A percentile compares a stretch with the other conserved stretches of the same genome.
Conservation (phyloP, 2,113 vertebrate genomes). For the Regulus satrapa region DNA sequence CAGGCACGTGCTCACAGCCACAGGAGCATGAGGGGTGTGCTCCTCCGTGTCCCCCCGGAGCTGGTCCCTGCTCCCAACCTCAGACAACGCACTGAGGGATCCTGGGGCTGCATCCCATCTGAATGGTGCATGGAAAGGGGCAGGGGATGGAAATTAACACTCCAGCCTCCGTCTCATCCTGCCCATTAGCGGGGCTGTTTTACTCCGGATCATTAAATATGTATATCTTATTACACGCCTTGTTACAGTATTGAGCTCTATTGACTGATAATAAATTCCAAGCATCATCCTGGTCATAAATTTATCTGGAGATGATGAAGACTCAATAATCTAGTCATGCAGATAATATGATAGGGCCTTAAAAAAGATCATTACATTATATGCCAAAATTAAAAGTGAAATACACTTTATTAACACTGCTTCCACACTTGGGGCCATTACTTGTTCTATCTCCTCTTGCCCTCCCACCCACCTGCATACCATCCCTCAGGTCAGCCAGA, state of each 20-base stretch:
- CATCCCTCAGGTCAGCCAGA: background rate
- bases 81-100: rapidly evolving
- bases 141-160: constrained; percentile 47
- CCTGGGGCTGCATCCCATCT: background rate
- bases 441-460: constrained; percentile 40
- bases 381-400: constrained; percentile 89
- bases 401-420: constrained; percentile 81
- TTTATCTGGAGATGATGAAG: constrained; percentile 87
- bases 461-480: background rate
- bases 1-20: background rate
- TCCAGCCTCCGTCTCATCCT: constrained; percentile 66
- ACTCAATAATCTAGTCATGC: constrained; percentile 89
- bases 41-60: background rate
- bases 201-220: constrained; percentile 99
- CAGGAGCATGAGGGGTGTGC: background rate
- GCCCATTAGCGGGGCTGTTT: constrained; percentile 78
- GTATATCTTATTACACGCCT: constrained; percentile 98
- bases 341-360: constrained; percentile 85
- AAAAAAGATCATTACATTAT: constrained; percentile 88
- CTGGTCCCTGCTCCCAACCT: background rate
- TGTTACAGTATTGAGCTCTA: constrained; percentile 84
- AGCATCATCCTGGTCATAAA: constrained; percentile 82
- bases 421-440: constrained; percentile 69
- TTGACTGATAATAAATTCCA: constrained; percentile 97
- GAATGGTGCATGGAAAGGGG: background rate